phyloP scores from a whole-genome alignment of 2,113 vertebrate species.

The Dipodomys stephensi region DNA sequence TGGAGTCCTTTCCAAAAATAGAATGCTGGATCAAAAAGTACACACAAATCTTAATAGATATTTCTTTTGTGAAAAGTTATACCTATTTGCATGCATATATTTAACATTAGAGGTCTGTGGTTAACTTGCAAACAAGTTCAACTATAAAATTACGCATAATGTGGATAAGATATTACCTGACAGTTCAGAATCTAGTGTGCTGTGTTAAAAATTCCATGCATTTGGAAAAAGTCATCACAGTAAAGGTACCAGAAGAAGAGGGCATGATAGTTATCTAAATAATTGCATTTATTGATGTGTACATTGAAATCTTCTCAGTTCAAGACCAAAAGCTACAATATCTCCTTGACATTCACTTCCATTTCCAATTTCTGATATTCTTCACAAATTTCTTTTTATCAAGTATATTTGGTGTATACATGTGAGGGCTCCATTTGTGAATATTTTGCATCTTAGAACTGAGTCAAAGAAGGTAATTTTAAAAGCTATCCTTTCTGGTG shows the following conservation, averaged over 20 bases:
- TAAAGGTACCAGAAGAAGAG: background rate
- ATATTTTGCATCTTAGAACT: slow-evolving; percentile 14
- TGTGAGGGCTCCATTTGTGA: background rate
- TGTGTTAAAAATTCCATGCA: background rate
- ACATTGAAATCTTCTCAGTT: background rate
- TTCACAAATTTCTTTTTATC: background rate
- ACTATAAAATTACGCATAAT: background rate
- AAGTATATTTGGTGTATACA: background rate
- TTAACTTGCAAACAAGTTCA: slow-evolving; percentile 16
- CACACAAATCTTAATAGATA: background rate
- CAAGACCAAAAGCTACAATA: background rate
- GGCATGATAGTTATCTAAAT: background rate
- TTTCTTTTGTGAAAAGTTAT: background rate
- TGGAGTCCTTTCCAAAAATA: background rate
- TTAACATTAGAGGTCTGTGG: background rate
- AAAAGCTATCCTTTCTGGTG: background rate
- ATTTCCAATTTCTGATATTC: background rate
- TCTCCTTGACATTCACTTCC: background rate
- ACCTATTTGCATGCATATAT: background rate
- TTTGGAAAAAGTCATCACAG: background rate
- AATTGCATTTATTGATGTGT: background rate
- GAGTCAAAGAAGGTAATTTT: slow-evolving; percentile 9
- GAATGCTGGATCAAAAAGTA: background rate
- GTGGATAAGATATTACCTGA: background rate
- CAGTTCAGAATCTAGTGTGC: background rate